Evolutionary conservation across 2,888 invertebrate genomes (phyloP).

Genomic region (Meiosimyza platycephala): DNA sequence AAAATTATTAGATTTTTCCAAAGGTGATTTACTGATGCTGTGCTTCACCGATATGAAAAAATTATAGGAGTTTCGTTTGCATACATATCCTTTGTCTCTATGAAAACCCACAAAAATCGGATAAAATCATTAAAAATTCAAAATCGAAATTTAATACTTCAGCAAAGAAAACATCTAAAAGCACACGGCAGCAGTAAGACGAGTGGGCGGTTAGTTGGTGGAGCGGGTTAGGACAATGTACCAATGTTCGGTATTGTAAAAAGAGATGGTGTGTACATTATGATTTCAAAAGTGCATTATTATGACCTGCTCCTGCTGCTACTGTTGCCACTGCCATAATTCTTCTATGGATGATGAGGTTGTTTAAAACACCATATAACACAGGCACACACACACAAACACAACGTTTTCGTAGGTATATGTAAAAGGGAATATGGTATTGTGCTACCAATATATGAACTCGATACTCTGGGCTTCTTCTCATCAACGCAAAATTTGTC

Average conservation of each 20-base stretch:
- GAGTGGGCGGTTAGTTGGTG: background rate
- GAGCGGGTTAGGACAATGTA: background rate
- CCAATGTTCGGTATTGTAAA: too few species aligned
- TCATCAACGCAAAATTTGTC: conserved; percentile 29
- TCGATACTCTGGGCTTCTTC: conserved; percentile 28
- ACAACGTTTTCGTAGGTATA: background rate
- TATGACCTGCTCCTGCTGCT: conserved; percentile 10
- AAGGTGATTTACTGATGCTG: too few species aligned
- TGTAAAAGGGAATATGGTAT: too few species aligned
- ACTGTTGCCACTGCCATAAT: background rate
- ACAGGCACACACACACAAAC: background rate
- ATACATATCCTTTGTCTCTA: conserved; percentile 14
- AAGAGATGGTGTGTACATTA: conserved; percentile 2
- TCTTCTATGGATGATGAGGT: background rate
- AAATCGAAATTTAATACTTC: conserved; percentile 39
- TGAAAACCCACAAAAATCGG: conserved; percentile 40
- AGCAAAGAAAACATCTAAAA: conserved; percentile 35
- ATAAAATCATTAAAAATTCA: conserved; percentile 47
- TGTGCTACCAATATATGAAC: conserved; percentile 2
- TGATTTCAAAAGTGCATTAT: conserved; percentile 14
- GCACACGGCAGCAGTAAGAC: conserved; percentile 7
- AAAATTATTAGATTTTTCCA: background rate
- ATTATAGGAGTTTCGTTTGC: too few species aligned
- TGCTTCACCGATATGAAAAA: too few species aligned
- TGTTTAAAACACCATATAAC: background rate